Evolutionary conservation across 2,888 invertebrate genomes (phyloP).

Genomic region (Muschampia plurimacula): DNA sequence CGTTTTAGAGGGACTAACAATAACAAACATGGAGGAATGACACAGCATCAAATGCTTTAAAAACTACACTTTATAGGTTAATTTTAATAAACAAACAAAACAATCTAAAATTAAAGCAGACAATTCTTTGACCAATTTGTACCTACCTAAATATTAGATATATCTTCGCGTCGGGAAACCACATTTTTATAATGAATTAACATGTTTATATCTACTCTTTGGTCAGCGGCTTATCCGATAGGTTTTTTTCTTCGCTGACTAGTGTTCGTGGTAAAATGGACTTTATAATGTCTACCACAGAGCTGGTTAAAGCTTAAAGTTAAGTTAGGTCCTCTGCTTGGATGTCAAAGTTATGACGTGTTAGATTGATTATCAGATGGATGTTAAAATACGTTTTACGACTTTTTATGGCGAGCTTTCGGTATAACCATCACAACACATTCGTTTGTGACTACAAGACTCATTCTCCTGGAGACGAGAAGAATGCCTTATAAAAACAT

Average conservation of each 20-base stretch:
- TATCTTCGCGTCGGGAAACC: conserved; percentile 64
- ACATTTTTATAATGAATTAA: conserved; percentile 82
- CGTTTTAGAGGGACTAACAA: background rate
- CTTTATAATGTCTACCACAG: conserved; percentile 42
- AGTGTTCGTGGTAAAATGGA: background rate
- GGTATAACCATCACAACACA: conserved; percentile 74
- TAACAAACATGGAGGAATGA: background rate
- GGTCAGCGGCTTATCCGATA: conserved; percentile 66
- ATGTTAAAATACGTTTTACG: conserved; percentile 86
- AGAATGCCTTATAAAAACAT: conserved; percentile 32
- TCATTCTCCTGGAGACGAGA: conserved; percentile 44
- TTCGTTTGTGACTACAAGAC: conserved; percentile 69
- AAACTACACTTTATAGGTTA: conserved; percentile 5
- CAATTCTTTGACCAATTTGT: conserved; percentile 71
- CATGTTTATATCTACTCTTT: conserved; percentile 83
- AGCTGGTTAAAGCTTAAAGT: conserved; percentile 47
- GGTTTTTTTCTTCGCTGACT: conserved; percentile 62
- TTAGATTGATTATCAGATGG: conserved; percentile 86
- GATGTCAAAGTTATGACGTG: conserved; percentile 86
- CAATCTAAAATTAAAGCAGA: conserved; percentile 41
- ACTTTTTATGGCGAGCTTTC: conserved; percentile 81
- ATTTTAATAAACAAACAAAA: conserved; percentile 19
- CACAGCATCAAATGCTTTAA: background rate
- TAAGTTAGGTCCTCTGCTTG: conserved; percentile 75
- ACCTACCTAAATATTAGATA: conserved; percentile 67